These are phyloP conservation scores for Ariolimax columbianus DNA, from an alignment of 2,888 invertebrate genomes.

Conservation along the genomic window DNA sequence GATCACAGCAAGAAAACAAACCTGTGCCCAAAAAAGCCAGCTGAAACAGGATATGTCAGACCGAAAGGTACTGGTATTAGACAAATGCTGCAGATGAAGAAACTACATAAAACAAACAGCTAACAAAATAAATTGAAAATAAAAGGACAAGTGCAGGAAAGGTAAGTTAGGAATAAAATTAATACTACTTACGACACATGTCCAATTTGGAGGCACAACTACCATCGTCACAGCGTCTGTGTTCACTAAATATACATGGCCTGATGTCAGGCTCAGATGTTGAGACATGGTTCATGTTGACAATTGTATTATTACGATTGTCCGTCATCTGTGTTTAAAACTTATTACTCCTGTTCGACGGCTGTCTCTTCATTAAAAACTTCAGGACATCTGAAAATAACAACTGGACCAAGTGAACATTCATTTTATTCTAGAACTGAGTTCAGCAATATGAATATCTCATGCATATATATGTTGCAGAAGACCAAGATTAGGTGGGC, in stretches of 20 bases:
- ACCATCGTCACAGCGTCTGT: constrained; percentile 38
- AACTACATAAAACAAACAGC: background rate
- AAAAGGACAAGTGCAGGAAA: background rate
- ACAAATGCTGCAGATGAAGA: too few species aligned
- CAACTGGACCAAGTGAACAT: too few species aligned
- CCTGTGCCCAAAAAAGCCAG: too few species aligned
- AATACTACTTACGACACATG: constrained; percentile 36
- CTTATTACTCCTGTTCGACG: background rate
- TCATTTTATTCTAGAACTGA: too few species aligned
- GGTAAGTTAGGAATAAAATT: background rate
- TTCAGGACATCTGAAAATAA: background rate
- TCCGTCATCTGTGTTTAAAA: background rate
- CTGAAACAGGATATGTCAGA: too few species aligned
- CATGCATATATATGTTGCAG: too few species aligned
- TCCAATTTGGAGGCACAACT: constrained; percentile 39
- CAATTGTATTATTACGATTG: background rate
- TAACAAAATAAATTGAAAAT: background rate
- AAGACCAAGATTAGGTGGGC: too few species aligned
- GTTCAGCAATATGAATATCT: too few species aligned
- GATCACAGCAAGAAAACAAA: too few species aligned
- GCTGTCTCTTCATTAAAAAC: background rate
- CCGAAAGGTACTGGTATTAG: too few species aligned
- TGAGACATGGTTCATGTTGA: background rate
- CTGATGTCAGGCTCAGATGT: background rate
- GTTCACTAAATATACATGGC: constrained; percentile 30